Evolutionary conservation across 92 coral and sea anemone genomes (phyloP).

Genomic region (Phymanthus crucifer): DNA sequence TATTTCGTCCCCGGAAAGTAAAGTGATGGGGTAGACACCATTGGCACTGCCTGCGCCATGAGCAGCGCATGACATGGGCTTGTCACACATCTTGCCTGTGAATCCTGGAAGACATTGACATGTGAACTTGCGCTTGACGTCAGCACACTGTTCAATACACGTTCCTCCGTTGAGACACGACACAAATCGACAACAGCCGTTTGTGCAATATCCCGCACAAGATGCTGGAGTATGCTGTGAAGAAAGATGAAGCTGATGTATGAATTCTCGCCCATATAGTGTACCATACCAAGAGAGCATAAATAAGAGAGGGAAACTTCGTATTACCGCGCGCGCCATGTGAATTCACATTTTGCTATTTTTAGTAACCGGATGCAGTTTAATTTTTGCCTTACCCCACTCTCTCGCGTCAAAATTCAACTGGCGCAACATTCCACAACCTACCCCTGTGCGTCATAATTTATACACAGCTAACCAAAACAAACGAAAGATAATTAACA

Average conservation of each 20-base stretch:
- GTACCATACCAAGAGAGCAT: too few relatives aligned
- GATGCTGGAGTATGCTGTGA: slow-evolving; percentile 4
- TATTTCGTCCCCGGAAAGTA: not conserved
- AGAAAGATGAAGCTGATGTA: not conserved
- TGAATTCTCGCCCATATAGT: too few relatives aligned
- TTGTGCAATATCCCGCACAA: slow-evolving; percentile 21
- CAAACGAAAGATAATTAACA: too few relatives aligned
- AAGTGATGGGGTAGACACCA: slow-evolving; percentile 10
- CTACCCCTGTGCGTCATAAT: too few relatives aligned
- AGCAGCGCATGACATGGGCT: slow-evolving; percentile 5
- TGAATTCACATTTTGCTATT: too few relatives aligned
- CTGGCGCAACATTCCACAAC: not conserved
- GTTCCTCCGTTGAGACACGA: slow-evolving; percentile 37
- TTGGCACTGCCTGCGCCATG: not conserved
- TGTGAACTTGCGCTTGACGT: slow-evolving; percentile 33
- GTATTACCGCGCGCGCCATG: too few relatives aligned
- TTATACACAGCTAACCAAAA: too few relatives aligned
- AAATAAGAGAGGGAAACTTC: too few relatives aligned
- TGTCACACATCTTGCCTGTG: slow-evolving; percentile 33
- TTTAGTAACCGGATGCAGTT: too few relatives aligned
- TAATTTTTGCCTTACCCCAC: too few relatives aligned
- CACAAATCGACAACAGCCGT: slow-evolving; percentile 27
- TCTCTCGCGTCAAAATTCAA: too few relatives aligned
- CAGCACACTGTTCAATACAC: slow-evolving; percentile 30
- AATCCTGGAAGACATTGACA: slow-evolving; percentile 25